These are phyloP conservation scores for Latrodectus geometricus DNA, from an alignment of 1,140 invertebrate genomes.

Conservation along the genomic window DNA sequence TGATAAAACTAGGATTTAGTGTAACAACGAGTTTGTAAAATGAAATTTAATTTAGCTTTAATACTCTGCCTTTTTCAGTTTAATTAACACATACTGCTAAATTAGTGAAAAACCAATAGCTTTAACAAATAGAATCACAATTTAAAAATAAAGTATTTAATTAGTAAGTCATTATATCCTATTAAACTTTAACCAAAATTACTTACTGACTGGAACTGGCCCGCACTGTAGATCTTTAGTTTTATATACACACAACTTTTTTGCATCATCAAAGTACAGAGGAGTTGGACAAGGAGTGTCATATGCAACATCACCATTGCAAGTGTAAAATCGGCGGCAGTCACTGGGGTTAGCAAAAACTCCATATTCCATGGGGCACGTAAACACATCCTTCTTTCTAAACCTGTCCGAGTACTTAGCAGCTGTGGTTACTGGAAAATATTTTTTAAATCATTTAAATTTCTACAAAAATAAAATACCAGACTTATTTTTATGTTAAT, in stretches of 20 bases:
- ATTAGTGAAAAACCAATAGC: too few species aligned
- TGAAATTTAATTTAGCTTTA: too few species aligned
- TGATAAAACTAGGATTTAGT: too few species aligned
- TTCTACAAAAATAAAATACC: too few species aligned
- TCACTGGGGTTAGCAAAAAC: constrained; percentile 90
- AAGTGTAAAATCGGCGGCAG: constrained; percentile 87
- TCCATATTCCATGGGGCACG: constrained; percentile 79
- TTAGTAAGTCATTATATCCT: too few species aligned
- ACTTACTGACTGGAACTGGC: constrained; percentile 74
- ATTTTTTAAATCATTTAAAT: neutral
- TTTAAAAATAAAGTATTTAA: too few species aligned
- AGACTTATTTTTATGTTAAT: too few species aligned
- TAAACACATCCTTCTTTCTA: constrained; percentile 69
- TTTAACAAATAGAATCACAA: too few species aligned
- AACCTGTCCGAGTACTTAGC: neutral
- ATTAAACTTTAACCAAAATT: too few species aligned
- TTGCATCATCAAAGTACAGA: constrained; percentile 89
- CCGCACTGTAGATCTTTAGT: constrained; percentile 87
- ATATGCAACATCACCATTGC: constrained; percentile 88
- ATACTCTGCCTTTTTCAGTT: too few species aligned
- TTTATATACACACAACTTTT: constrained; percentile 91
- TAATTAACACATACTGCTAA: too few species aligned
- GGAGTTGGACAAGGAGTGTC: constrained; percentile 84
- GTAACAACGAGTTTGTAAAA: too few species aligned
- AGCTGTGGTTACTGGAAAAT: neutral